Conservation (phyloP, 2,797 vertebrate genomes). For the Denticeps clupeoides region DNA sequence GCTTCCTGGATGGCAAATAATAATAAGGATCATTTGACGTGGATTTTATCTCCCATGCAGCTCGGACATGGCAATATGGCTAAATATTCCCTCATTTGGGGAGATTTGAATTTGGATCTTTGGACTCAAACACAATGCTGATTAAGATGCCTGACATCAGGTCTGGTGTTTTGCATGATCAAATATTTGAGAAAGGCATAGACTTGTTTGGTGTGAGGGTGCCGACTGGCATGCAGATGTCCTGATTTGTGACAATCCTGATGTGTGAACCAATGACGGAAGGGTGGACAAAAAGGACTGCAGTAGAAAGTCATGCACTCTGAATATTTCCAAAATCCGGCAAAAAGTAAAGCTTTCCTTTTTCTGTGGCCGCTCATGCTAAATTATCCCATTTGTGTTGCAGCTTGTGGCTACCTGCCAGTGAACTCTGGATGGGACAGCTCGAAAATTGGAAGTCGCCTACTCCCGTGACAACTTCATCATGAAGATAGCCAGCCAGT, state of each 20-base stretch:
- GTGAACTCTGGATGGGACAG: conserved; percentile 26
- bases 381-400: conserved; percentile 14
- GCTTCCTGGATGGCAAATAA: too few relatives aligned
- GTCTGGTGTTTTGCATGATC: conserved; percentile 40
- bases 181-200: conserved; percentile 57
- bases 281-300: too few relatives aligned
- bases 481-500: conserved; percentile 17
- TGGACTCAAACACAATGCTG: too few relatives aligned
- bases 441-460: conserved; percentile 31
- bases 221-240: conserved; percentile 52
- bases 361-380: not conserved
- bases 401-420: conserved; percentile 11
- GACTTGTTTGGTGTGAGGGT: conserved; percentile 52
- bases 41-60: too few relatives aligned
- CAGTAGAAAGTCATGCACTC: too few relatives aligned
- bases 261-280: too few relatives aligned
- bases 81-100: too few relatives aligned
- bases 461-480: conserved; percentile 24
- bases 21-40: too few relatives aligned
- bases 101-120: too few relatives aligned
- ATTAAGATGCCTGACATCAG: too few relatives aligned
- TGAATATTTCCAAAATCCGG: conserved; percentile 1
- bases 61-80: too few relatives aligned
- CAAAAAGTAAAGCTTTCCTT: conserved; percentile 1
- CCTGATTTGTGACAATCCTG: too few relatives aligned